Base-by-base conservation (phyloP, 2,797 vertebrate genomes). In the Pseudopleuronectes americanus region DNA sequence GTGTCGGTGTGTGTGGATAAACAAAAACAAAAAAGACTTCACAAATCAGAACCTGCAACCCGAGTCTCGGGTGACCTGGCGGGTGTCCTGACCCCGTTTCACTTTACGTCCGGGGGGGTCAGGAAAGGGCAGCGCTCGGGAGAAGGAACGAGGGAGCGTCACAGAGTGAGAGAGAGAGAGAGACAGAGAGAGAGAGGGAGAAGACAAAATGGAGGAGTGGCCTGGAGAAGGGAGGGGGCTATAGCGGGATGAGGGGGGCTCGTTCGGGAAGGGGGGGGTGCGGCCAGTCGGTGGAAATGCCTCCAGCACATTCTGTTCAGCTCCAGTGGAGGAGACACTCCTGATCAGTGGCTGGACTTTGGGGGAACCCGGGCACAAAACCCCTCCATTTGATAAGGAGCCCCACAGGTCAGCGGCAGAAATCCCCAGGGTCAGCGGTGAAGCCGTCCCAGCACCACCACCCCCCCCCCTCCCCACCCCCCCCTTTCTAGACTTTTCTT, bases 51-150 rank as follows among this genome's bases (percentile, higher is more conserved):
- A 81, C 68, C 79, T 78, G 85, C 54, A 91, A 90, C 77, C 57
- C 0, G 71, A 89, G 73, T 57, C 87, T 85, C 83, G 59, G 78
- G 88, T 89, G 88, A 92, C 89, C 89, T 80, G 88, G 68, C 76
- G 77, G 89, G 87, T 90, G 86, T 87, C 85, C 80, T 93, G 91
- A 83, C 89, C 89, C 68, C 74, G 76, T 85, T 90, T 92, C 90
- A 68, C 90, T 94, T 95, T 93, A 93, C 89, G 84, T 77, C 80
- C 74, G 9, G 84, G 88, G 84, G 88, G 87, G 89, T 94, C 90
- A 94, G 86, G 64, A 93, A 91, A 92, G 92, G 93, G 85, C 90
- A 92, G 36, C 73, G 88, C 69, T 73, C 74, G 77, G 87, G 85
- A 90, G 76, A 84, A 75, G 73, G 78, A 83, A 72, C 17, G 52